These are phyloP conservation scores for Sebastes fasciatus DNA, from an alignment of 2,113 vertebrate genomes.

Conservation along the genomic window DNA sequence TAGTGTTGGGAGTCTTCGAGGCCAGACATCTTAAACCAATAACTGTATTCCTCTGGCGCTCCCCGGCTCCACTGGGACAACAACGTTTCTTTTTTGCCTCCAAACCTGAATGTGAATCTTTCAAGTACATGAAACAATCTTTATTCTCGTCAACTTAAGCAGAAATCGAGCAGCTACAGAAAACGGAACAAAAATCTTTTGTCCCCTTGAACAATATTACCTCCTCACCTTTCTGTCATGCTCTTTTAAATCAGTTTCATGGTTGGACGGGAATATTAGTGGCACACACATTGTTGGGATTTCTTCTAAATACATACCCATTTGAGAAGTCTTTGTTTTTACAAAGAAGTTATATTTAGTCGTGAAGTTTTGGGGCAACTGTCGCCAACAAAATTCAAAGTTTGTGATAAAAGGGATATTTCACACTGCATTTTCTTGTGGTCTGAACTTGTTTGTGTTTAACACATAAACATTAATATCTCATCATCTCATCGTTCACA, in stretches of 20 bases:
- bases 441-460: slow-evolving; percentile 1
- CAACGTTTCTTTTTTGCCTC: slow-evolving; percentile 4
- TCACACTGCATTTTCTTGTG: background rate
- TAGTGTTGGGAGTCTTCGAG: slow-evolving; percentile 30
- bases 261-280: slow-evolving; percentile 6
- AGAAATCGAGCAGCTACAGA: background rate
- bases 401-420: slow-evolving; percentile 10
- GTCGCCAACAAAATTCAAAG: background rate
- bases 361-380: background rate
- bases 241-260: slow-evolving; percentile 8
- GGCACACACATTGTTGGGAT: background rate
- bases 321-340: slow-evolving; percentile 1
- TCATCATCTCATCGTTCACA: background rate
- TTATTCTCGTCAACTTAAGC: background rate
- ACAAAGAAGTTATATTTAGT: slow-evolving; percentile 30
- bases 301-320: background rate
- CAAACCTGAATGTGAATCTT: slow-evolving; percentile 44
- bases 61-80: slow-evolving; percentile 32
- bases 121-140: slow-evolving; percentile 23
- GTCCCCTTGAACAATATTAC: slow-evolving; percentile 21
- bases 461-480: background rate
- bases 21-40: slow-evolving; percentile 57
- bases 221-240: background rate
- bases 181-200: slow-evolving; percentile 3
- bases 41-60: slow-evolving; percentile 6